Conservation (phyloP, 1,140 invertebrate species). For the Coptotermes formosanus region DNA sequence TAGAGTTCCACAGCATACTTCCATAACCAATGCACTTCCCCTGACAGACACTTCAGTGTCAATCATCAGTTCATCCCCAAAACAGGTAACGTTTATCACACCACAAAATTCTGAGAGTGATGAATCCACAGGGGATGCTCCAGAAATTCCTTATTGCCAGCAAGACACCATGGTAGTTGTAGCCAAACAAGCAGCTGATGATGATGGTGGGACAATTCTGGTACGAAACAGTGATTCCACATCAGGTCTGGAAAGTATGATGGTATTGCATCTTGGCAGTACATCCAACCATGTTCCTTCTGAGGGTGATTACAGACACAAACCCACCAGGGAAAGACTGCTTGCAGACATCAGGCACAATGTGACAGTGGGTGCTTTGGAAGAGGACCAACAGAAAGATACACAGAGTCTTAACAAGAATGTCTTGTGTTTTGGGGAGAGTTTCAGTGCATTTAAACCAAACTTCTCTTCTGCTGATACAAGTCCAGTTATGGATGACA, state of each 20-base stretch:
- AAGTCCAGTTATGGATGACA: slow-evolving; percentile 21
- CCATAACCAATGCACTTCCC: slow-evolving; percentile 32
- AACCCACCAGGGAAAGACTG: background rate
- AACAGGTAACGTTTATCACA: slow-evolving; percentile 21
- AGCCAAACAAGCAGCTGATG: background rate
- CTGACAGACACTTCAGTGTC: slow-evolving; percentile 22
- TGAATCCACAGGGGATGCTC: slow-evolving; percentile 42
- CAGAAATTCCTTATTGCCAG: background rate
- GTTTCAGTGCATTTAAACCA: background rate
- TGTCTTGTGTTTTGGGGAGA: background rate
- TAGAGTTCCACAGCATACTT: slow-evolving; percentile 27
- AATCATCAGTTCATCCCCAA: slow-evolving; percentile 27
- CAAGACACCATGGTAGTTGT: background rate
- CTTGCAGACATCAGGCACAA: background rate
- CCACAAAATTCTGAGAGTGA: slow-evolving; percentile 39
- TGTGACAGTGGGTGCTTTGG: background rate
- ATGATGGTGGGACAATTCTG: background rate
- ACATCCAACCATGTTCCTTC: background rate
- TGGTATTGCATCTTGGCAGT: background rate
- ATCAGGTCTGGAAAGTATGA: background rate
- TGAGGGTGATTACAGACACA: background rate
- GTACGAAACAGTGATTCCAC: background rate
- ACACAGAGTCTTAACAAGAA: background rate
- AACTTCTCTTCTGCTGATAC: background rate
- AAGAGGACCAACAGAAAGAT: background rate